A percentile compares a stretch with the other conserved stretches of the same genome.
Conservation (phyloP, 1,140 invertebrate species). For the Magallana angulata region DNA sequence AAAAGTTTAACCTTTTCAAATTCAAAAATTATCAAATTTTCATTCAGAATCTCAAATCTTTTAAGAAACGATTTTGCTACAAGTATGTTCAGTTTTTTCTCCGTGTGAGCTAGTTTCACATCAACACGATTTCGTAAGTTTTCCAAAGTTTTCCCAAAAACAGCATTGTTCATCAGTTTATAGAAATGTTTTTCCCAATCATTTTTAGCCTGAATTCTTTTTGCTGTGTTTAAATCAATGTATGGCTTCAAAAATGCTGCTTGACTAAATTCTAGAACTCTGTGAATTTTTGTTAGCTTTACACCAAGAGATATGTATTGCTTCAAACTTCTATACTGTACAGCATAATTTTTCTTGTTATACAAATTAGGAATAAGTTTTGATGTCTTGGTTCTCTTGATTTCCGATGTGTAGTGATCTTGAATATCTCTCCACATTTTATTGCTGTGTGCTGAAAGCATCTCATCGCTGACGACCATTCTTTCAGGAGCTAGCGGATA, state of each 20-base stretch:
- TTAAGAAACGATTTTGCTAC: background rate
- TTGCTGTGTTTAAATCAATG: conserved; percentile 62
- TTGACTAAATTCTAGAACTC: conserved; percentile 49
- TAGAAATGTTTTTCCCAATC: conserved; percentile 78
- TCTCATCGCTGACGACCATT: too few species aligned
- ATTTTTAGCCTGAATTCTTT: conserved; percentile 73
- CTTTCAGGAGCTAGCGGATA: too few species aligned
- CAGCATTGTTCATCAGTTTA: conserved; percentile 79
- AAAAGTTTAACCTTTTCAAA: conserved; percentile 60
- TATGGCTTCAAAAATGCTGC: conserved; percentile 49
- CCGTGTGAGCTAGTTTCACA: background rate
- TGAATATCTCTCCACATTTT: too few species aligned
- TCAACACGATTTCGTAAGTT: background rate
- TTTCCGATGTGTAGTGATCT: too few species aligned
- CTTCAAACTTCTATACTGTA: conserved; percentile 55
- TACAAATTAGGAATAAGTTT: conserved; percentile 50
- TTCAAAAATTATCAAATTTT: conserved; percentile 59
- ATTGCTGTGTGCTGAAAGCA: too few species aligned
- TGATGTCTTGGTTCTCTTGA: too few species aligned
- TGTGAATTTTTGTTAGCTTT: conserved; percentile 54
- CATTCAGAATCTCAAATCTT: too few species aligned
- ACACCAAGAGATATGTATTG: conserved; percentile 54
- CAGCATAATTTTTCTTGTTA: conserved; percentile 54
- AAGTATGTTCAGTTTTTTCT: background rate
- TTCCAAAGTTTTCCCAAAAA: conserved; percentile 71